phyloP scores from a whole-genome alignment of 2,113 vertebrate species.

The Labeo catla region DNA sequence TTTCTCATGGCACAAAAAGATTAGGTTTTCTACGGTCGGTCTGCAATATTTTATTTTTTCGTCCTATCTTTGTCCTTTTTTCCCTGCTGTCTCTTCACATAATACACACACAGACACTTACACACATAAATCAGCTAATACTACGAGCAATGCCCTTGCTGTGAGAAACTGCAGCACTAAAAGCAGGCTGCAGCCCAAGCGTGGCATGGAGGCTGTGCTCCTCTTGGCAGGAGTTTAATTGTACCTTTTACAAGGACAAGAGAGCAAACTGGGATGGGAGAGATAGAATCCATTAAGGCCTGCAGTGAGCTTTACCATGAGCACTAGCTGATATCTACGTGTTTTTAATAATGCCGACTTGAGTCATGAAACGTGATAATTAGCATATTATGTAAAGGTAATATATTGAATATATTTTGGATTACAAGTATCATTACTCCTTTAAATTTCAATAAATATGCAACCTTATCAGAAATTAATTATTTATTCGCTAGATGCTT shows the following conservation, averaged over 20 bases:
- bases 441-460: constrained; percentile 1
- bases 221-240: constrained; percentile 56
- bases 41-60: neutral
- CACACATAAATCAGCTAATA: constrained; percentile 50
- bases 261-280: constrained; percentile 44
- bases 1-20: constrained; percentile 2
- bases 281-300: constrained; percentile 44
- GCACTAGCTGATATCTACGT: neutral
- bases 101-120: constrained; percentile 28
- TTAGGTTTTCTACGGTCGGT: neutral
- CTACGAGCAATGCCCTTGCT: constrained; percentile 57
- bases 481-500: constrained; percentile 22
- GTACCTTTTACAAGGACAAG: constrained; percentile 56
- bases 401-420: neutral
- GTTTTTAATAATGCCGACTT: neutral
- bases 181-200: constrained; percentile 51
- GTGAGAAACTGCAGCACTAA: constrained; percentile 56
- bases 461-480: constrained; percentile 23
- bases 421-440: neutral
- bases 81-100: constrained; percentile 10
- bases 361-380: neutral
- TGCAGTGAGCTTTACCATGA: constrained; percentile 16
- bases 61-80: constrained; percentile 12
- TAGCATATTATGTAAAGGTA: neutral
- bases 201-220: constrained; percentile 35